phyloP scores from a whole-genome alignment of 1,140 invertebrate species.

The Hydropsyche tenuis region DNA sequence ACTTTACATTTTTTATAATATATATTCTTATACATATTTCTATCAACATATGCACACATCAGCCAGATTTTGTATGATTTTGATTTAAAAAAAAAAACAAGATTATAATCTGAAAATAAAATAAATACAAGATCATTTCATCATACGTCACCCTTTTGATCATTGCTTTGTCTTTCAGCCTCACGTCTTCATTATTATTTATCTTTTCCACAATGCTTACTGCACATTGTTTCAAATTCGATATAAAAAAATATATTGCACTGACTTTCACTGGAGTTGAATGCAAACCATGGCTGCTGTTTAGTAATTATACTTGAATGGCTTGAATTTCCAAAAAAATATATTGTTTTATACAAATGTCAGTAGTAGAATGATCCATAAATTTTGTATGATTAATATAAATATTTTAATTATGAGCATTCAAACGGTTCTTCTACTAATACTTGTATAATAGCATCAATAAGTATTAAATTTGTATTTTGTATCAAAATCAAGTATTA shows the following conservation, averaged over 20 bases:
- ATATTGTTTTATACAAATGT: neutral
- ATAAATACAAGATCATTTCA: neutral
- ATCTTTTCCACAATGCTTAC: neutral
- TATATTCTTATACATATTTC: conserved; percentile 48
- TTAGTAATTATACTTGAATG: neutral
- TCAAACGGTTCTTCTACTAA: too few relatives aligned
- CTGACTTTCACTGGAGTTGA: neutral
- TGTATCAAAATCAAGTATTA: too few relatives aligned
- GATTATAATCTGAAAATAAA: neutral
- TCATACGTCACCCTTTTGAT: neutral
- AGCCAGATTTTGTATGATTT: conserved; percentile 2
- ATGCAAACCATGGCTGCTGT: conserved; percentile 1
- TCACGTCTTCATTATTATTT: neutral
- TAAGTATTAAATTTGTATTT: too few relatives aligned
- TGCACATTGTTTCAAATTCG: neutral
- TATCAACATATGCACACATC: conserved; percentile 14
- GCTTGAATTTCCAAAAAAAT: neutral
- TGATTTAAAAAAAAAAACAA: neutral
- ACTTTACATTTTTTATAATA: conserved; percentile 50
- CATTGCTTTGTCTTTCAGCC: neutral
- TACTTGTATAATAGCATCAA: too few relatives aligned
- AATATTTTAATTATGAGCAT: too few relatives aligned
- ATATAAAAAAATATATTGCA: neutral
- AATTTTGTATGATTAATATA: too few relatives aligned
- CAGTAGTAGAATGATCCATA: too few relatives aligned